Evolutionary conservation across 2,797 vertebrate species (phyloP).

Genomic region (Salmo trutta): DNA sequence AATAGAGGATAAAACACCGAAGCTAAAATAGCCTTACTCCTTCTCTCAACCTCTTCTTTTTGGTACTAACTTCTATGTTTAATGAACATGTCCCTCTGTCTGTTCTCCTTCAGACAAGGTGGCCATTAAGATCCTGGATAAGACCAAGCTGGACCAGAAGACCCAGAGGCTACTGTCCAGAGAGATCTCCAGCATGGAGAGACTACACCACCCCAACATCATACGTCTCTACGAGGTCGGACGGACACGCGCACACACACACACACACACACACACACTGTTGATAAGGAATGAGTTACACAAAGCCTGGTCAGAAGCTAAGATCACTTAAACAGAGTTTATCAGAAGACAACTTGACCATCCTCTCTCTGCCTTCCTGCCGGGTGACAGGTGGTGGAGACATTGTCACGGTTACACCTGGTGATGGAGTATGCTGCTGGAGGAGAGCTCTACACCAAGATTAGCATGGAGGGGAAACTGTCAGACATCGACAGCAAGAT

Average conservation of each 20-base stretch:
- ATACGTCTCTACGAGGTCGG: constrained; percentile 92
- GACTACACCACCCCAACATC: constrained; percentile 93
- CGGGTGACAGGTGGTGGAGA: constrained; percentile 85
- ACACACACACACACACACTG: not conserved
- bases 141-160: constrained; percentile 95
- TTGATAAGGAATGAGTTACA: no score
- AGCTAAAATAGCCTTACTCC: no score
- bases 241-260: not conserved
- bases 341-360: not conserved
- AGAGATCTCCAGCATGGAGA: constrained; percentile 99
- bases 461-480: constrained; percentile 90
- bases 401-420: constrained; percentile 89
- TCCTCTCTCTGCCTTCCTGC: not conserved
- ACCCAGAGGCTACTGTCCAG: constrained; percentile 91
- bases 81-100: not conserved
- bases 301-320: no score
- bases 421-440: constrained; percentile 96
- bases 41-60: not conserved
- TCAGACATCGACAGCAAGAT: constrained; percentile 87
- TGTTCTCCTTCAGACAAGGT: constrained; percentile 85
- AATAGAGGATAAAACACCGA: no score
- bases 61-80: not conserved
- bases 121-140: constrained; percentile 98
- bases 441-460: constrained; percentile 96
- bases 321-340: no score